A percentile compares a stretch with the other conserved stretches of the same genome.
These are phyloP conservation scores for Cherax quadricarinatus DNA, from an alignment of 1,140 invertebrate species.

Conservation along the genomic window DNA sequence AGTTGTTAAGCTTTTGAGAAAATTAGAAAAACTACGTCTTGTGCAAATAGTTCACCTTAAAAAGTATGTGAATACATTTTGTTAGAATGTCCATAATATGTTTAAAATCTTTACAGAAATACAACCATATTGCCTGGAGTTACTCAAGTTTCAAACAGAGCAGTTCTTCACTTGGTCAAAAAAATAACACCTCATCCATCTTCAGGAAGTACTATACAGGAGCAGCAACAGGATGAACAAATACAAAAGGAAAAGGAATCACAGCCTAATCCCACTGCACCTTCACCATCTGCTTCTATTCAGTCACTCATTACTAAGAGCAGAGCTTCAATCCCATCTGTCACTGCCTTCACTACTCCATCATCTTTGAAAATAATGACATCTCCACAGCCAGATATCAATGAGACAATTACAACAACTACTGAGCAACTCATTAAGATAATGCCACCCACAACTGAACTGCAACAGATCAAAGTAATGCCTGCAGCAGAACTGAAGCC, in stretches of 20 bases:
- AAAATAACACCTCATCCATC: not conserved
- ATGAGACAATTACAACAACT: slow-evolving; percentile 6
- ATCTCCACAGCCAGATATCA: not conserved
- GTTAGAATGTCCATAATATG: no score
- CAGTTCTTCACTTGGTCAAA: not conserved
- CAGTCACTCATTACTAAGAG: not conserved
- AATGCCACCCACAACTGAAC: not conserved
- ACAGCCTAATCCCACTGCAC: not conserved
- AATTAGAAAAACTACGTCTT: no score
- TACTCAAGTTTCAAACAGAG: not conserved
- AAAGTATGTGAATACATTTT: no score
- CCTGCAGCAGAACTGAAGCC: not conserved
- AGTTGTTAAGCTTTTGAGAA: no score
- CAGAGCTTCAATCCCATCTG: not conserved
- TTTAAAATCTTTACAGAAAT: not conserved
- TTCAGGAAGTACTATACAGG: not conserved
- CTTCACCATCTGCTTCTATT: not conserved
- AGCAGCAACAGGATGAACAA: not conserved
- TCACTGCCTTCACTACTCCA: not conserved
- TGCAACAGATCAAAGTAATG: slow-evolving; percentile 3
- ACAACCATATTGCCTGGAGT: slow-evolving; percentile 22
- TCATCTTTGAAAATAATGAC: slow-evolving; percentile 18
- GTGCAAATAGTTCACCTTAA: no score
- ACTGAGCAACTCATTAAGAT: not conserved
- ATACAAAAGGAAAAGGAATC: not conserved